These are phyloP conservation scores for Gobius niger DNA, from an alignment of 2,113 vertebrate species.

Conservation along the genomic window DNA sequence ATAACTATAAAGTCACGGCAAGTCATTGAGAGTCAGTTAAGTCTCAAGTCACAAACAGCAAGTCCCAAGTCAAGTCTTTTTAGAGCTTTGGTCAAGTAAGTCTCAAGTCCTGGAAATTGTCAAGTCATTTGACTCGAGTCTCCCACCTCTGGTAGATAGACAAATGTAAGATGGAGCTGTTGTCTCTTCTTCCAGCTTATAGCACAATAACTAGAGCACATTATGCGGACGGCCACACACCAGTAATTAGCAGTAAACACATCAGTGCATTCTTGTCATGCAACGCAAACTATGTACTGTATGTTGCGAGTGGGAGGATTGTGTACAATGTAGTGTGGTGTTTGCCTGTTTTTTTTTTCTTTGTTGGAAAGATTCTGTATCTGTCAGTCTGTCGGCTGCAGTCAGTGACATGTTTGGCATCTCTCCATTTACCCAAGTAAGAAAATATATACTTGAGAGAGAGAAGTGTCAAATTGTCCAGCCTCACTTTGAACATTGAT, in stretches of 20 bases:
- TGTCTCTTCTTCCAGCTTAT: not conserved
- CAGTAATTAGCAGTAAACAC: not conserved
- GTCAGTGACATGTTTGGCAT: not conserved
- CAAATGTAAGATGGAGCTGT: too few relatives aligned
- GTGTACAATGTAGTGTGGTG: not conserved
- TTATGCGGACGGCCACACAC: not conserved
- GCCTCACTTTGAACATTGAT: slow-evolving; percentile 28
- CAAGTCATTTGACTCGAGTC: too few relatives aligned
- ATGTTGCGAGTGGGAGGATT: not conserved
- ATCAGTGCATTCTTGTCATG: not conserved
- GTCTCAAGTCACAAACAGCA: too few relatives aligned
- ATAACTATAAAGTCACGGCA: too few relatives aligned
- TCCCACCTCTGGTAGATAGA: too few relatives aligned
- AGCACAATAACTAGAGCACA: not conserved
- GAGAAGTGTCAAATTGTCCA: not conserved
- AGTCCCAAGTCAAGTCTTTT: too few relatives aligned
- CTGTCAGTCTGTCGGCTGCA: not conserved
- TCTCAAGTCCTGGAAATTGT: too few relatives aligned
- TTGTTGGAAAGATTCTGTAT: not conserved
- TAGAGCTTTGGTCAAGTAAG: too few relatives aligned
- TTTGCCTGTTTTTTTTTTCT: not conserved
- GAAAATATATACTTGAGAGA: too few relatives aligned
- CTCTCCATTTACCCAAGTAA: not conserved
- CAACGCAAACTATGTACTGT: not conserved
- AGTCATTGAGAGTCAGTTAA: too few relatives aligned